Conservation (phyloP, 1,140 invertebrate species). For the Tenebrio molitor region DNA sequence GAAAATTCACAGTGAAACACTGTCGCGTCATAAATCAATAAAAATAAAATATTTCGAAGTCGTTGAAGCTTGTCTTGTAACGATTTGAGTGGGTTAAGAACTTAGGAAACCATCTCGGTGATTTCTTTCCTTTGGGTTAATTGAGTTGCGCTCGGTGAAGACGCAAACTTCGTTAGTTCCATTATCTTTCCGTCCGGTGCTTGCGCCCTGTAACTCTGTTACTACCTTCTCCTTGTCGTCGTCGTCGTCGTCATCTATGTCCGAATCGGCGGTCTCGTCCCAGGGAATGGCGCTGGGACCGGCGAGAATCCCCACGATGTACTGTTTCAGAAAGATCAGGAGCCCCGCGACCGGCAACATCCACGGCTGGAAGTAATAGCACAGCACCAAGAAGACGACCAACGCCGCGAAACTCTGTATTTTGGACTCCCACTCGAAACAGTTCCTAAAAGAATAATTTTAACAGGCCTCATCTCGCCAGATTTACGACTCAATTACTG, state of each 20-base stretch:
- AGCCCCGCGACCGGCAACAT: conserved; percentile 86
- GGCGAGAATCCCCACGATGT: conserved; percentile 70
- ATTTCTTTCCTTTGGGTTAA: too few relatives aligned
- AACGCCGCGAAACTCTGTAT: conserved; percentile 90
- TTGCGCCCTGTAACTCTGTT: too few relatives aligned
- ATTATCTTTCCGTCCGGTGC: too few relatives aligned
- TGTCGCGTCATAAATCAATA: too few relatives aligned
- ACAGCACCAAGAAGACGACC: conserved; percentile 83
- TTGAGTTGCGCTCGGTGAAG: too few relatives aligned
- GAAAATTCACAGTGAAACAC: too few relatives aligned
- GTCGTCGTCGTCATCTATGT: conserved; percentile 77
- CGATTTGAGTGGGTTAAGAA: too few relatives aligned
- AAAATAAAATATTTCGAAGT: too few relatives aligned
- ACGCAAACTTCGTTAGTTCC: too few relatives aligned
- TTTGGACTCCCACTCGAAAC: conserved; percentile 97
- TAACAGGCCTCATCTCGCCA: not conserved
- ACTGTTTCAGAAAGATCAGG: conserved; percentile 84
- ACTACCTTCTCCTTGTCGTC: conserved; percentile 81
- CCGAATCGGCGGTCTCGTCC: conserved; percentile 83
- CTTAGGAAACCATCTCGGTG: too few relatives aligned
- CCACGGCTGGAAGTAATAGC: conserved; percentile 90
- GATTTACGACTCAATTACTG: conserved; percentile 74
- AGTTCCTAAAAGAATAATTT: conserved; percentile 78
- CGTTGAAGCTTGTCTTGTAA: too few relatives aligned
- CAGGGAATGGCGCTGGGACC: conserved; percentile 73